Evolutionary conservation across 2,113 vertebrate genomes (phyloP).

Genomic region (Pipa parva): DNA sequence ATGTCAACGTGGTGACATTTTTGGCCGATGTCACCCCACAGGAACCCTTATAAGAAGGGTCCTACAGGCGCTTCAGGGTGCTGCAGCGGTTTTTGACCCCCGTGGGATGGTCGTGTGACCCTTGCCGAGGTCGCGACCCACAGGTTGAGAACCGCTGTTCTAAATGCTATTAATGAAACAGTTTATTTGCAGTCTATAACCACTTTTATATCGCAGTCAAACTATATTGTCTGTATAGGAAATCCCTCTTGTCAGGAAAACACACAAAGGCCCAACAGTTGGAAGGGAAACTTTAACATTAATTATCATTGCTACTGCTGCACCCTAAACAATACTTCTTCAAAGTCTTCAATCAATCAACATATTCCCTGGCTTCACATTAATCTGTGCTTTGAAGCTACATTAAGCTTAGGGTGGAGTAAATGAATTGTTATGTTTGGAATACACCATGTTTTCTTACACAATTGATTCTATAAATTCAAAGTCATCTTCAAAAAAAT

Average conservation of each 20-base stretch:
- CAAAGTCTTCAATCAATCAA: constrained; percentile 32
- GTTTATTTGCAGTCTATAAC: no score
- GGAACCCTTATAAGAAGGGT: no score
- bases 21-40: no score
- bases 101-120: no score
- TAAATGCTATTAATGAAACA: no score
- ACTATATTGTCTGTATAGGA: no score
- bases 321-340: constrained; percentile 13
- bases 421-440: not conserved
- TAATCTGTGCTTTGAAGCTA: constrained; percentile 11
- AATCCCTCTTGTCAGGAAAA: not conserved
- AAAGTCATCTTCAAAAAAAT: constrained; percentile 14
- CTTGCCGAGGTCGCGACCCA: no score
- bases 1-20: no score
- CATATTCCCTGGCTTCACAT: constrained; percentile 31
- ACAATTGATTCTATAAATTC: constrained; percentile 17
- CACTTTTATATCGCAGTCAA: no score
- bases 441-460: constrained; percentile 7
- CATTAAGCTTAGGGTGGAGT: constrained; percentile 21
- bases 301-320: constrained; percentile 7
- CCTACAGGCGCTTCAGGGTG: no score
- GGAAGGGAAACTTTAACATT: constrained; percentile 7
- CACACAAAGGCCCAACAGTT: constrained; percentile 19
- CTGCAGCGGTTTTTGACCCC: no score
- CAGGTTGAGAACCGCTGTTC: no score